Conservation (phyloP, 2,888 invertebrate species). For the Drosophila sordidula region DNA sequence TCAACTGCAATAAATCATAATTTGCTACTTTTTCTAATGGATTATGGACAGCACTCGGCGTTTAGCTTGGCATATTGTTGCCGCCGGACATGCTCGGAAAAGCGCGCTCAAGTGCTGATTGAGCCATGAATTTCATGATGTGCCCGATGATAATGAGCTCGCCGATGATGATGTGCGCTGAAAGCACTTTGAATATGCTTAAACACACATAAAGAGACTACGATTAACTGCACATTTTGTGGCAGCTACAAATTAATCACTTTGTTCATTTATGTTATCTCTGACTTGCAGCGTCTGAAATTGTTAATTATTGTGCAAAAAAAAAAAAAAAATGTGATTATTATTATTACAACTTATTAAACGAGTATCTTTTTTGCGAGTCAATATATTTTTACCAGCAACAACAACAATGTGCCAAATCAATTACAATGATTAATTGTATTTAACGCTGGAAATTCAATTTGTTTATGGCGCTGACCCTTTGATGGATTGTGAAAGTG, state of each 20-base stretch:
- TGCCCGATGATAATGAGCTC: conserved; percentile 6
- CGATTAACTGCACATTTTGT: conserved; percentile 23
- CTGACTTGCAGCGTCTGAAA: conserved; percentile 37
- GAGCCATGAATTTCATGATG: conserved; percentile 55
- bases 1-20: conserved; percentile 77
- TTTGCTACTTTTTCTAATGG: conserved; percentile 79
- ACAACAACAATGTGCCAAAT: conserved; percentile 31
- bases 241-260: conserved; percentile 64
- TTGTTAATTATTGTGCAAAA: conserved; percentile 50
- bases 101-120: conserved; percentile 61
- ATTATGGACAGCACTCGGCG: conserved; percentile 67
- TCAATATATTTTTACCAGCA: conserved; percentile 28
- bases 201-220: background rate
- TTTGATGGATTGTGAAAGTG: conserved; percentile 73
- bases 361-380: conserved; percentile 19
- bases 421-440: conserved; percentile 72
- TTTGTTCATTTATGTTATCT: conserved; percentile 54
- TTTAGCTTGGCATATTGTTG: conserved; percentile 54
- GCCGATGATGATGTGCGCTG: conserved; percentile 3
- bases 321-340: conserved; percentile 18
- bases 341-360: conserved; percentile 40
- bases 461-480: conserved; percentile 52
- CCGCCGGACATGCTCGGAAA: conserved; percentile 44
- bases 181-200: conserved; percentile 25
- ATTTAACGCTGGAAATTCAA: conserved; percentile 58